Conservation (phyloP, 92 coral and sea anemone species). For the Ricordea florida region DNA sequence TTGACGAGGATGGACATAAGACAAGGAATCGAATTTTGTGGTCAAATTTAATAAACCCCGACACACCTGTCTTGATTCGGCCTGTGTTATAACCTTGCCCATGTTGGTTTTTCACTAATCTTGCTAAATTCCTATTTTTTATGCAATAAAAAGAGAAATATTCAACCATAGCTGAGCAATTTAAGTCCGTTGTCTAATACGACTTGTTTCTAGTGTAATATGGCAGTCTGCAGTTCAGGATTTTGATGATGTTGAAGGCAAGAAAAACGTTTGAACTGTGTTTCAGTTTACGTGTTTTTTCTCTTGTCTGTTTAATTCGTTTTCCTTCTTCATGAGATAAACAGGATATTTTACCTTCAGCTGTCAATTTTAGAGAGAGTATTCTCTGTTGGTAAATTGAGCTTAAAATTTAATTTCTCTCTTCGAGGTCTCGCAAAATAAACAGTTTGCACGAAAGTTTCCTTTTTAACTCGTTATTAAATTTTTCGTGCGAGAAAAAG, state of each 20-base stretch:
- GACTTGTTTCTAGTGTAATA: too few relatives aligned
- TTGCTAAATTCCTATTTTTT: conserved; percentile 17
- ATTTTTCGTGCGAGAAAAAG: too few relatives aligned
- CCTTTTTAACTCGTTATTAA: background rate
- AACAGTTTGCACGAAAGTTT: background rate
- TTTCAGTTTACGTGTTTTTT: background rate
- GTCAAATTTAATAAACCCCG: conserved; percentile 10
- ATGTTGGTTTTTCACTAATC: conserved; percentile 42
- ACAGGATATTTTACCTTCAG: conserved; percentile 17
- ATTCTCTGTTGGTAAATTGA: conserved; percentile 36
- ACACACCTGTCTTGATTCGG: conserved; percentile 16
- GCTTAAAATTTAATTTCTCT: conserved; percentile 43
- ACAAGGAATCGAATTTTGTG: conserved; percentile 37
- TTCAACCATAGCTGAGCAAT: conserved; percentile 25
- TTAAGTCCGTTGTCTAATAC: conserved; percentile 17
- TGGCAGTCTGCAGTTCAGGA: too few relatives aligned
- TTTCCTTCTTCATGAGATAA: background rate
- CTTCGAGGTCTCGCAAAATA: conserved; percentile 2
- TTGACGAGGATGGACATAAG: conserved; percentile 2
- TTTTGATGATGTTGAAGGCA: too few relatives aligned
- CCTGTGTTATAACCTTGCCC: conserved; percentile 46
- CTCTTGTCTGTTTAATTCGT: too few relatives aligned
- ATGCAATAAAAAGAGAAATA: conserved; percentile 27
- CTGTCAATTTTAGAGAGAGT: conserved; percentile 36
- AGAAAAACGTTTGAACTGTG: too few relatives aligned